A percentile compares a stretch with the other conserved stretches of the same genome.
Evolutionary conservation across 2,888 invertebrate genomes (phyloP).

Genomic region (Lasius fuliginosus): DNA sequence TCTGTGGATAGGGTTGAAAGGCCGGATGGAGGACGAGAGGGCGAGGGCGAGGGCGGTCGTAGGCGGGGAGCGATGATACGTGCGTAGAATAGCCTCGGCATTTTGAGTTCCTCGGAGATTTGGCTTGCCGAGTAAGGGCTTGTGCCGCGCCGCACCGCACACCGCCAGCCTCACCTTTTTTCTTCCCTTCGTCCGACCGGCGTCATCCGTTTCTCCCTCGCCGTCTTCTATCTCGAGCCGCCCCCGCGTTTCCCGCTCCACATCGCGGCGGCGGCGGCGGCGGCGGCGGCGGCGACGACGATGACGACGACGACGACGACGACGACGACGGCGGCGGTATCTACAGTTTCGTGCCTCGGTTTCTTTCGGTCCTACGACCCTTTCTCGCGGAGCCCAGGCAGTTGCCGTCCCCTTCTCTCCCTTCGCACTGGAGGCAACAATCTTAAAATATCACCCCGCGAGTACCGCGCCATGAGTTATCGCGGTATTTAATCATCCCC

Average conservation of each 20-base stretch:
- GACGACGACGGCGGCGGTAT: too few relatives aligned
- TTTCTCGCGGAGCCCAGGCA: slow-evolving; percentile 28
- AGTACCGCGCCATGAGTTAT: slow-evolving; percentile 80
- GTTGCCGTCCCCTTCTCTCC: slow-evolving; percentile 55
- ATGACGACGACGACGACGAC: too few relatives aligned
- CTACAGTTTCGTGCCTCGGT: too few relatives aligned
- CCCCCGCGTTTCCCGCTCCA: slow-evolving; percentile 9
- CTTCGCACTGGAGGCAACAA: slow-evolving; percentile 74
- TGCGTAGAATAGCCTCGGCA: slow-evolving; percentile 80
- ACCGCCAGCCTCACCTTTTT: slow-evolving; percentile 48
- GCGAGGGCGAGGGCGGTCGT: slow-evolving; percentile 65
- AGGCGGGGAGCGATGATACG: slow-evolving; percentile 81
- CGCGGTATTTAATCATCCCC: slow-evolving; percentile 83
- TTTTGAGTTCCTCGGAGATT: slow-evolving; percentile 82
- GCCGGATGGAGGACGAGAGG: slow-evolving; percentile 54
- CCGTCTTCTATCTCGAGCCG: slow-evolving; percentile 39
- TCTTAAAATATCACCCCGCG: slow-evolving; percentile 82
- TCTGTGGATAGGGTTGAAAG: slow-evolving; percentile 58
- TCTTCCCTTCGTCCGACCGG: slow-evolving; percentile 24
- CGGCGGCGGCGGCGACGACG: too few relatives aligned
- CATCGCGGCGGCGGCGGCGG: slow-evolving; percentile 23
- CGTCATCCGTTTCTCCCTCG: slow-evolving; percentile 39
- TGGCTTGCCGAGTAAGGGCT: slow-evolving; percentile 73
- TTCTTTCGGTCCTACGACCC: slow-evolving; percentile 25
- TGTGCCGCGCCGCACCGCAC: slow-evolving; percentile 21